Conservation (phyloP, 2,888 invertebrate species). For the Bedellia somnulentella region DNA sequence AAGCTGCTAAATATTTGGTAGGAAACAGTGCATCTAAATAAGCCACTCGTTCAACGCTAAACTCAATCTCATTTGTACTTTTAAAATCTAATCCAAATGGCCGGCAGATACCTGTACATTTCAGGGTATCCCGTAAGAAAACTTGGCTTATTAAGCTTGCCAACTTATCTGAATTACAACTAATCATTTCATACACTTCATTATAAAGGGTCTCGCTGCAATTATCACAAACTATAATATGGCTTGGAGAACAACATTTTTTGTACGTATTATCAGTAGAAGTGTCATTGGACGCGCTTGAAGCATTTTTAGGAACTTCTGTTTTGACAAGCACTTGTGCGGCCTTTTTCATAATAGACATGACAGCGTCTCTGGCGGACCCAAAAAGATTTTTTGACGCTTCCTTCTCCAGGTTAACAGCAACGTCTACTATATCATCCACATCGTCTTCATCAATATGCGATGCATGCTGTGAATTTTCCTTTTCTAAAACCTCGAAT, state of each 20-base stretch:
- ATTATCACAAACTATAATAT: constrained; percentile 72
- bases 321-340: constrained; percentile 81
- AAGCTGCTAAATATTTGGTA: constrained; percentile 70
- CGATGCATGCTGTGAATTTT: constrained; percentile 68
- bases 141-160: constrained; percentile 62
- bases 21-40: constrained; percentile 67
- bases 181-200: constrained; percentile 72
- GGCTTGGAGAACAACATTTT: constrained; percentile 73
- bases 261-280: constrained; percentile 38
- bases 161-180: constrained; percentile 67
- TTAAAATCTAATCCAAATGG: constrained; percentile 65
- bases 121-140: constrained; percentile 64
- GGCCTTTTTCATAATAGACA: constrained; percentile 90
- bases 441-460: constrained; percentile 68
- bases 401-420: constrained; percentile 47
- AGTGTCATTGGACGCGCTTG: constrained; percentile 47
- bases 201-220: constrained; percentile 73
- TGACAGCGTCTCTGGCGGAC: constrained; percentile 86
- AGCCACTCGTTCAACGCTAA: constrained; percentile 49
- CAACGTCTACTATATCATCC: constrained; percentile 66
- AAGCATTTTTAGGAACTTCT: constrained; percentile 64
- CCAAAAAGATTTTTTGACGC: constrained; percentile 77
- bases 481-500: constrained; percentile 85
- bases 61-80: constrained; percentile 55
- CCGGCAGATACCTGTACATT: constrained; percentile 63